These are phyloP conservation scores for Hozukius guyotensis DNA, from an alignment of 2,797 vertebrate genomes.

Conservation along the genomic window DNA sequence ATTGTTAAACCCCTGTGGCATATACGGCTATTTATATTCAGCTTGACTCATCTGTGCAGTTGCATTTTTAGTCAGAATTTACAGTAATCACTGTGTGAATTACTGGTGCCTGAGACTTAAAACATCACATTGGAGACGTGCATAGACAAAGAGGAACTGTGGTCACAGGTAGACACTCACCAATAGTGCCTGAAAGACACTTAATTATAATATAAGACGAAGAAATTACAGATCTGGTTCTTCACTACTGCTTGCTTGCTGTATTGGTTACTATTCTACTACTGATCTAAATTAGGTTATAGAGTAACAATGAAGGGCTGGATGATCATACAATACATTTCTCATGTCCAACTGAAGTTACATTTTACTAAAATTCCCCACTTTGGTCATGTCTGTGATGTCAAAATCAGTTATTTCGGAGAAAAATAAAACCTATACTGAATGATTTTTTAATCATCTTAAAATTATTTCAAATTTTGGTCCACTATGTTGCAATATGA, in stretches of 20 bases:
- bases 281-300: not conserved
- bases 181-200: not conserved
- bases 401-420: not conserved
- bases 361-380: fast-evolving
- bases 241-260: not conserved
- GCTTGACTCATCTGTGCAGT: too few species aligned
- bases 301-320: not conserved
- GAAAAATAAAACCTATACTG: not conserved
- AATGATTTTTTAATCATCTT: too few species aligned
- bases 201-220: not conserved
- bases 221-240: not conserved
- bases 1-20: too few species aligned
- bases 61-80: too few species aligned
- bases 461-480: not conserved
- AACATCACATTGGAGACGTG: not conserved
- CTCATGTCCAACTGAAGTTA: too few species aligned
- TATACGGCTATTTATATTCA: too few species aligned
- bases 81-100: not conserved
- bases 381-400: not conserved
- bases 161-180: not conserved
- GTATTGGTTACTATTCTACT: not conserved
- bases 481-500: not conserved
- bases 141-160: not conserved
- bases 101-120: not conserved
- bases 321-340: too few species aligned